A percentile compares a stretch with the other conserved stretches of the same genome.
Evolutionary conservation across 2,113 vertebrate genomes (phyloP).

Genomic region (chimpanzee (Pan troglodytes)): NHGRI_mPanTro3-v2.1_pri NC_072416.2:55398501-55399000

Average conservation of each 20-base stretch:
- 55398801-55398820: neutral
- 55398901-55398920: neutral
- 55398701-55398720: neutral
- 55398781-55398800: neutral
- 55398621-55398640: neutral
- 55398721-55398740: neutral
- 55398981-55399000: neutral
- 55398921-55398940: neutral
- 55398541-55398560: neutral
- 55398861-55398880: neutral
- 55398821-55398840: neutral
- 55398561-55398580: neutral
- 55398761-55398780: neutral
- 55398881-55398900: neutral
- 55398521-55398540: no score
- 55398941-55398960: neutral
- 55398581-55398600: neutral
- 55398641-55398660: neutral
- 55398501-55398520: no score
- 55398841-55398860: neutral
- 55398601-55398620: fast-evolving
- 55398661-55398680: neutral
- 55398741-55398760: fast-evolving
- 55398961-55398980: neutral
- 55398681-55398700: neutral